phyloP scores from a whole-genome alignment of 1,140 invertebrate species.

The Pseudomyrmex cubaensis region DNA sequence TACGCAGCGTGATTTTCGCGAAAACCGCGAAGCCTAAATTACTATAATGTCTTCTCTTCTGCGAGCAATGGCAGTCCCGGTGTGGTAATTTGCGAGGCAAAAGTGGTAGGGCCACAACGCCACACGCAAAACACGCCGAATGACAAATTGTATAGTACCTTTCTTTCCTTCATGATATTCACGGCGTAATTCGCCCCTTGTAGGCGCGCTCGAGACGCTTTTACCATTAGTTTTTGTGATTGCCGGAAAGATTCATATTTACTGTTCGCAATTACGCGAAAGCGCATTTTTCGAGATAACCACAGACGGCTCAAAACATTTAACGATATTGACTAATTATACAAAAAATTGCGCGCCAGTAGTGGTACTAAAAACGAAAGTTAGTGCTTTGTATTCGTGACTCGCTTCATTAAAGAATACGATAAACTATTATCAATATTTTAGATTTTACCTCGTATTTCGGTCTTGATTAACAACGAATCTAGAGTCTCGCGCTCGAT shows the following conservation, averaged over 20 bases:
- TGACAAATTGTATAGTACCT: slow-evolving; percentile 60
- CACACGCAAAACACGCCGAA: slow-evolving; percentile 59
- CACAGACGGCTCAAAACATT: not conserved
- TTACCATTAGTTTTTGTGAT: not conserved
- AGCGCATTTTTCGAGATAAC: not conserved
- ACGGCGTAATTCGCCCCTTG: slow-evolving; percentile 11
- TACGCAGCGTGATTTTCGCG: slow-evolving; percentile 5
- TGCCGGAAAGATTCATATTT: not conserved
- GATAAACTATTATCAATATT: not conserved
- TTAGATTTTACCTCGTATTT: not conserved
- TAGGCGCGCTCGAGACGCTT: not conserved
- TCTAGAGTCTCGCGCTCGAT: not conserved
- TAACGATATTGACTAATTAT: not conserved
- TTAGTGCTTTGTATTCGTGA: not conserved
- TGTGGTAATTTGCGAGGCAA: slow-evolving; percentile 54
- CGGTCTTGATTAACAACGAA: not conserved
- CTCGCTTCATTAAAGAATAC: no score
- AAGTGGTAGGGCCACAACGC: slow-evolving; percentile 14
- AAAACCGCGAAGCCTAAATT: slow-evolving; percentile 59
- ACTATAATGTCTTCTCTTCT: slow-evolving; percentile 61
- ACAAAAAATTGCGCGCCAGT: not conserved
- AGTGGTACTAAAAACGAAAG: not conserved
- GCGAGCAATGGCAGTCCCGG: slow-evolving; percentile 29
- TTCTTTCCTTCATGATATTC: slow-evolving; percentile 30
- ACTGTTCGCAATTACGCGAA: not conserved